Evolutionary conservation across 1,140 invertebrate genomes (phyloP).

Genomic region (Platorchestia sp.): DNA sequence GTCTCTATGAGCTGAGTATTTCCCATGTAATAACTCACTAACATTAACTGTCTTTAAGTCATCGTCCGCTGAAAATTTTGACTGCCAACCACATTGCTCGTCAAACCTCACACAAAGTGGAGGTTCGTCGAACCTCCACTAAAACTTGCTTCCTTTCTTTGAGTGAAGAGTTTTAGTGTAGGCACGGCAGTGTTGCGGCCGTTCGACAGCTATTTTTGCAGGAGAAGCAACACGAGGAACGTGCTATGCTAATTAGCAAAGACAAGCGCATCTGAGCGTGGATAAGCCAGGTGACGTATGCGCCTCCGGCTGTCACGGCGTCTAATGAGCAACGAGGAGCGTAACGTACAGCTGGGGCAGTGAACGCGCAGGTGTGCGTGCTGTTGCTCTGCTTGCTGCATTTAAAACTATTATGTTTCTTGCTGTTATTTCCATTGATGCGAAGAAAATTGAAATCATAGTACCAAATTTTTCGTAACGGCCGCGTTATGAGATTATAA

Average conservation of each 20-base stretch:
- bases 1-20: too few species aligned
- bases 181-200: neutral
- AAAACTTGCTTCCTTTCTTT: neutral
- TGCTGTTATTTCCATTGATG: too few species aligned
- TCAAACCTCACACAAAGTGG: too few species aligned
- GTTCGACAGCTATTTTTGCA: neutral
- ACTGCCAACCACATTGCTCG: neutral
- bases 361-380: neutral
- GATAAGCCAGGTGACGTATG: constrained; percentile 7
- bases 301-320: neutral
- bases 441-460: too few species aligned
- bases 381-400: neutral
- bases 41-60: too few species aligned
- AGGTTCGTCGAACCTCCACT: too few species aligned
- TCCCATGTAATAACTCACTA: too few species aligned
- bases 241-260: neutral
- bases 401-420: too few species aligned
- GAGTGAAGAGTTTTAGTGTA: neutral
- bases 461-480: too few species aligned
- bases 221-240: neutral
- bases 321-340: neutral
- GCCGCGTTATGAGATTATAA: too few species aligned
- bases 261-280: constrained; percentile 29
- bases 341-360: neutral
- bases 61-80: neutral